Evolutionary conservation across 2,888 invertebrate genomes (phyloP).

Genomic region (Drosophila sordidapex): DNA sequence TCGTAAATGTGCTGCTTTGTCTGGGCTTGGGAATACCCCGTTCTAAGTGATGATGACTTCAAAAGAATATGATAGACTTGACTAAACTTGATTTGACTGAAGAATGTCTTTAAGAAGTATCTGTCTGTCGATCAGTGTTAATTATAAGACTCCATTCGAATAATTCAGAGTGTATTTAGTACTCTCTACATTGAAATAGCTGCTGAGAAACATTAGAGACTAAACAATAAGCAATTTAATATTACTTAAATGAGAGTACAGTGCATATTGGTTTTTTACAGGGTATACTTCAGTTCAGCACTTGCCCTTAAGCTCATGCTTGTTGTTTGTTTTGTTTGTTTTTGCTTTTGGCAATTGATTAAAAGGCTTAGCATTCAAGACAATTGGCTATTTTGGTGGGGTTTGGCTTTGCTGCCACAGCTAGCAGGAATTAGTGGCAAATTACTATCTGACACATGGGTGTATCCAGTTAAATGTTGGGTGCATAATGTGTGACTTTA

Average conservation of each 20-base stretch:
- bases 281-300: conserved; percentile 3
- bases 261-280: not conserved
- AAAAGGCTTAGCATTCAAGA: conserved; percentile 75
- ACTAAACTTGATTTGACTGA: too few relatives aligned
- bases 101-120: not conserved
- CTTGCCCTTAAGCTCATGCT: too few relatives aligned
- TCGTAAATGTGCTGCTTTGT: conserved; percentile 15
- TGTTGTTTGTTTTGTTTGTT: conserved; percentile 5
- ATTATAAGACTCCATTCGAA: too few relatives aligned
- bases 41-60: not conserved
- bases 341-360: conserved; percentile 76
- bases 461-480: conserved; percentile 65
- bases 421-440: conserved; percentile 63
- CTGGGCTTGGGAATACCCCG: conserved; percentile 18
- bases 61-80: not conserved
- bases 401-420: conserved; percentile 11
- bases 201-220: too few relatives aligned
- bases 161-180: too few relatives aligned
- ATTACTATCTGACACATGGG: conserved; percentile 55
- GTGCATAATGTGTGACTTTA: conserved; percentile 76
- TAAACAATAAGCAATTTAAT: not conserved
- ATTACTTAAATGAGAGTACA: not conserved
- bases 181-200: too few relatives aligned
- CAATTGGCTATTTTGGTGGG: conserved; percentile 59
- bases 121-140: too few relatives aligned